Conservation (phyloP, 2,113 vertebrate genomes). For the Orthonyx spaldingii region DNA sequence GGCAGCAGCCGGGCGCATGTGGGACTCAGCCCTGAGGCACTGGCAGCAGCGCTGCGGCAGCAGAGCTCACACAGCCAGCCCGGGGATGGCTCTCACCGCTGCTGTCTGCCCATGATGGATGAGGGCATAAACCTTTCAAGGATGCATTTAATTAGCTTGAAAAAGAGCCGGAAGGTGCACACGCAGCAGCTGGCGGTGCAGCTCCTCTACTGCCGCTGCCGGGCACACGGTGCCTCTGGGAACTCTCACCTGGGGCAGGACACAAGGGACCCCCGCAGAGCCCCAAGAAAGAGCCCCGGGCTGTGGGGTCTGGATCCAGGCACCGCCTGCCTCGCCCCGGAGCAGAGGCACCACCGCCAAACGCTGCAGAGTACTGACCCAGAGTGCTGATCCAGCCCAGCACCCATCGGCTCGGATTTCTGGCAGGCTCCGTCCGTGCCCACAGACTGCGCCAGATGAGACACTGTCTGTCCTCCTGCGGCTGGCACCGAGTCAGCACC, state of each 20-base stretch:
- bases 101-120: not conserved
- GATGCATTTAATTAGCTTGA: conserved; percentile 4
- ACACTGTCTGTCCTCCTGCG: not conserved
- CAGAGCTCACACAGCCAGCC: not conserved
- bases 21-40: not conserved
- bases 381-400: not conserved
- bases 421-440: not conserved
- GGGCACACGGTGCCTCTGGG: not conserved
- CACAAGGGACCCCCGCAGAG: not conserved
- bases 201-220: not conserved
- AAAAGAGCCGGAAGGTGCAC: not conserved
- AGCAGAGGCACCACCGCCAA: not conserved
- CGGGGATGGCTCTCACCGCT: not conserved
- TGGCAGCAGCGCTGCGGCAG: not conserved
- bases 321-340: accelerated
- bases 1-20: not conserved
- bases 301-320: too few relatives aligned
- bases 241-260: not conserved
- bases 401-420: accelerated
- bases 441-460: not conserved
- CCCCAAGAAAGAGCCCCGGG: not conserved
- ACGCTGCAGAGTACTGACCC: accelerated
- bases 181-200: accelerated
- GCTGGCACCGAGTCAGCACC: not conserved
- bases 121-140: not conserved